Evolutionary conservation across 2,888 invertebrate genomes (phyloP), one percentile per base, ranked within the genome.

Genomic region (Pantelozetes paolii): DNA sequence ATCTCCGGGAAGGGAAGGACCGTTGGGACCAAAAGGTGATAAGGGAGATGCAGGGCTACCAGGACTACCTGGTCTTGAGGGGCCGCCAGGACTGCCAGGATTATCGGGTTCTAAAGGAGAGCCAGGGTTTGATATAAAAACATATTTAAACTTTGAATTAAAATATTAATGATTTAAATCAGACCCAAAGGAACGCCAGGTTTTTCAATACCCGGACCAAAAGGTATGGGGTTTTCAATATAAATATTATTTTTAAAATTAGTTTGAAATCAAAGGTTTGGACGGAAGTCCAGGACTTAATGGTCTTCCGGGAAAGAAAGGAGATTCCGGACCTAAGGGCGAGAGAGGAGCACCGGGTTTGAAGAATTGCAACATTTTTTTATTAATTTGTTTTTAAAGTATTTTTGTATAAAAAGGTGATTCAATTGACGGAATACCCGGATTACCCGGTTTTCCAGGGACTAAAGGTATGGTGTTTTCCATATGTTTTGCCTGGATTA

Each of bases 401-500:
- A 36, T 36, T 5, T 36, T 36, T 36, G 5, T 36, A 36, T 36
- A 36, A 36, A 36, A 36, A 62, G 78, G 77, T 50, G 77, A 77
- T 69, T 77, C 77, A 5, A 74, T 76, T 26, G 78, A 77, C 75
- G 78, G 78, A 0, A 77, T 76, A 73, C 82, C 86, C 15, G 92
- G 92, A n/a, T 81, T 87, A 1, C 83, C 88, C 5, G 92, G 91
- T 0, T 86, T 88, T 3, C 90, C 90, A 80, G 93, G 93, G 1
- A 90, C 91, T 81, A 90, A 90, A 0, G 73, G 73, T 72, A 30
- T 32, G 64, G 40, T 1, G 13, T 26, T 18, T 1, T n/a, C 48
- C 48, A 2, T 40, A n/a, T n/a, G 20, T 64, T 48, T 45, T 45
- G 2, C 15, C 15, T 45, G 11, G 2, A 18, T 45, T 15, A 45